Evolutionary conservation across 1,140 invertebrate genomes (phyloP), one percentile per base, ranked within the genome.

Genomic region (Ctenoplectra terminalis): DNA sequence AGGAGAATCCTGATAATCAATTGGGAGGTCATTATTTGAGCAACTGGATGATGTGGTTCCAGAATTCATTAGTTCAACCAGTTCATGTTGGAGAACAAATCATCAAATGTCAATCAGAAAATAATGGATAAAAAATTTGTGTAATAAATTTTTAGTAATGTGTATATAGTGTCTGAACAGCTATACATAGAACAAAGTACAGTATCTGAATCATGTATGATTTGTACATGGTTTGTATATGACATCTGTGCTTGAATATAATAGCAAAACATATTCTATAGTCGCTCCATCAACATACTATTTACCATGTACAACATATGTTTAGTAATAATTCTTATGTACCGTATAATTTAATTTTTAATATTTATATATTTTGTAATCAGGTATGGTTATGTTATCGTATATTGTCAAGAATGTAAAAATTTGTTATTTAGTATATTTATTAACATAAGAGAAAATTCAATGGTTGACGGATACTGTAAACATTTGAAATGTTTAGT

Each of bases 1-100:
- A 83, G 52, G 84, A 90, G 69, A 88, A 88, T 79, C 78, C 84
- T 26, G 89, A 90, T 80, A 88, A 83, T 84, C 84, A 87, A 67
- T 81, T 90, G 54, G 84, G 83, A 31, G 87, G 88, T 52, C 87
- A 90, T 83, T 91, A 91, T 66, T 74, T 92, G 52, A 89, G 84
- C 82, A 90, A 90, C 74, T 92, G 90, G 90, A 90, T 90, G 83
- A 84, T 91, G 89, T 91, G 90, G 90, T 91, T 91, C 61, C 90
- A 91, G 63, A 91, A 90, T 71, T 88, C 86, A 20, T 70, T 90
- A 48, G 64, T 79, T 52, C 90, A 90, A 81, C 83, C 86, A 11
- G 74, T 84, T 73, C 81, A 89, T 60, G 64, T 72, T 50, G 83
- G 71, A 54, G 88, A 90, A 58, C 82, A 84, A 58, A 84, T 66